These are phyloP conservation scores for Colletes collaris DNA, from an alignment of 2,888 invertebrate genomes.

Conservation along the genomic window DNA sequence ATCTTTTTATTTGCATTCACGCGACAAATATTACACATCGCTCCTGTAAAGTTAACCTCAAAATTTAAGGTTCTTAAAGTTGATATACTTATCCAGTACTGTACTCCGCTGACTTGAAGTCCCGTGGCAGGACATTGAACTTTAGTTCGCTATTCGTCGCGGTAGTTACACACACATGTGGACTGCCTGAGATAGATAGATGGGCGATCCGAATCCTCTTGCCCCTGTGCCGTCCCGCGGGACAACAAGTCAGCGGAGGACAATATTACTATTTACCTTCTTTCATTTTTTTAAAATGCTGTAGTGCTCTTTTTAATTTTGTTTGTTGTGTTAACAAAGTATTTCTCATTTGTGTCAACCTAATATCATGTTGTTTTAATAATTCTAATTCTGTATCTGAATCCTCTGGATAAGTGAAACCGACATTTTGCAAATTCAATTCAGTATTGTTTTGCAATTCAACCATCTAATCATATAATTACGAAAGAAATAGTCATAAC, in stretches of 20 bases:
- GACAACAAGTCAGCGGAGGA: too few relatives aligned
- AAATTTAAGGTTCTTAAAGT: not conserved
- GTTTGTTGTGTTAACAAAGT: slow-evolving; percentile 86
- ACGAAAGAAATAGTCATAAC: slow-evolving; percentile 7
- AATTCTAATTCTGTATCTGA: slow-evolving; percentile 86
- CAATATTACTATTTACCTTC: slow-evolving; percentile 69
- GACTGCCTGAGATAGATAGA: too few relatives aligned
- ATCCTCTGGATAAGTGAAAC: slow-evolving; percentile 86
- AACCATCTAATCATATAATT: slow-evolving; percentile 84
- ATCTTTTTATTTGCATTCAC: slow-evolving; percentile 74
- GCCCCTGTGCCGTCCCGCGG: too few relatives aligned
- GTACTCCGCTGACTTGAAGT: too few relatives aligned
- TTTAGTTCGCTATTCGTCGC: too few relatives aligned
- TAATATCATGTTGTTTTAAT: slow-evolving; percentile 87
- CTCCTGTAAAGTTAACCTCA: slow-evolving; percentile 60
- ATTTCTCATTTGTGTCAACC: slow-evolving; percentile 86
- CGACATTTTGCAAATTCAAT: slow-evolving; percentile 86
- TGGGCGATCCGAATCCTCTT: too few relatives aligned
- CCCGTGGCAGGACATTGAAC: too few relatives aligned
- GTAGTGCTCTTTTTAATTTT: slow-evolving; percentile 84
- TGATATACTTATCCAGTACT: not conserved
- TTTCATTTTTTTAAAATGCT: slow-evolving; percentile 82
- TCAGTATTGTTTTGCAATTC: slow-evolving; percentile 86
- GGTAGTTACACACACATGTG: too few relatives aligned
- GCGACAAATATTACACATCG: slow-evolving; percentile 72